Evolutionary conservation across 2,888 invertebrate genomes (phyloP).

Genomic region (Tipula lateralis): DNA sequence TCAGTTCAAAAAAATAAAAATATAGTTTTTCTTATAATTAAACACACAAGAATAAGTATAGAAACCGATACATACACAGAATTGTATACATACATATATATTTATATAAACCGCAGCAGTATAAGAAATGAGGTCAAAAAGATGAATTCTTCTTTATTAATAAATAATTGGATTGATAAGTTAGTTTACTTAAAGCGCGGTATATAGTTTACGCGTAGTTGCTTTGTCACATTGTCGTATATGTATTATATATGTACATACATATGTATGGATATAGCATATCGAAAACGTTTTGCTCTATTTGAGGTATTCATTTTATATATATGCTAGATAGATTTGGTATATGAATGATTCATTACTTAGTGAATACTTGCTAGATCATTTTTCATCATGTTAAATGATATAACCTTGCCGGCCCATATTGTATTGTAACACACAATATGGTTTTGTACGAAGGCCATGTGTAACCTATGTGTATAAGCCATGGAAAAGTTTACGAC

Average conservation of each 20-base stretch:
- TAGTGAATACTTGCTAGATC: conserved; percentile 1
- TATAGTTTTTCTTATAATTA: conserved; percentile 19
- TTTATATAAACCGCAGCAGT: not conserved
- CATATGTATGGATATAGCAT: not conserved
- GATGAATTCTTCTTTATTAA: conserved; percentile 24
- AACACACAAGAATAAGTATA: not conserved
- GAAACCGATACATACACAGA: not conserved
- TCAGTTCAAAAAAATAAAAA: not conserved
- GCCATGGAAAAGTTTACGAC: not conserved
- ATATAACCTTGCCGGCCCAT: conserved; percentile 5
- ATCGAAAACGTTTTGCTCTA: not conserved
- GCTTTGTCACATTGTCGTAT: not conserved
- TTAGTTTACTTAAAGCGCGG: conserved; percentile 9
- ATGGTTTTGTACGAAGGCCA: not conserved
- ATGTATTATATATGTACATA: not conserved
- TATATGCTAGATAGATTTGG: not conserved
- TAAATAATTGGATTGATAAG: conserved; percentile 24
- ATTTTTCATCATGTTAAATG: conserved; percentile 24
- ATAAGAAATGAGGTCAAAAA: conserved; percentile 24
- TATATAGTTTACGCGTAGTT: not conserved
- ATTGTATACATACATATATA: not conserved
- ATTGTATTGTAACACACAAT: not conserved
- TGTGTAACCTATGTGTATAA: not conserved
- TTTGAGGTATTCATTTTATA: conserved; percentile 1
- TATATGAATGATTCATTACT: not conserved